phyloP scores from a whole-genome alignment of 2,888 invertebrate genomes.

The Nymphalis c-album region DNA sequence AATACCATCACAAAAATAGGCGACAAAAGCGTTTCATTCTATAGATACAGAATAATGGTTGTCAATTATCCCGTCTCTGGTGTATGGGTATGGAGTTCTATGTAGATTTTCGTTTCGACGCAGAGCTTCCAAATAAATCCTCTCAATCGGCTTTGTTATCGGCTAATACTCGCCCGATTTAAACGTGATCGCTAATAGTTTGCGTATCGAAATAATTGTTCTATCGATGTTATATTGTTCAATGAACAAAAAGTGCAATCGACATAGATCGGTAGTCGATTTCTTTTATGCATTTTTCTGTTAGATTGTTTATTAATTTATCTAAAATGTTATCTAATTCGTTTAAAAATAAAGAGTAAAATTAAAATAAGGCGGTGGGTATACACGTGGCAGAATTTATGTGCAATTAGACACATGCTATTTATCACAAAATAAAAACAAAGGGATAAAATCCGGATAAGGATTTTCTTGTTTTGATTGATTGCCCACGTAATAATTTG shows the following conservation, averaged over 20 bases:
- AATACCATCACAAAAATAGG: background rate
- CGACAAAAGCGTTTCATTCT: background rate
- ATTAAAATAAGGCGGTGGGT: too few relatives aligned
- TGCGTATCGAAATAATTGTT: background rate
- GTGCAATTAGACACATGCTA: too few relatives aligned
- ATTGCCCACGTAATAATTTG: too few relatives aligned
- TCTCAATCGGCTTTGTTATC: slow-evolving; percentile 6
- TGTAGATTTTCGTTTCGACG: slow-evolving; percentile 2
- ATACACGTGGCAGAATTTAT: too few relatives aligned
- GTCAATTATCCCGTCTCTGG: background rate
- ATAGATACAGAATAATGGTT: background rate
- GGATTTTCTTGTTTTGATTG: too few relatives aligned
- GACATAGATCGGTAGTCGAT: background rate
- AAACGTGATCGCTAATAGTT: slow-evolving; percentile 3
- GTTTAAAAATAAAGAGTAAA: too few relatives aligned
- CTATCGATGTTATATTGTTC: slow-evolving; percentile 4
- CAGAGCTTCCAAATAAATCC: background rate
- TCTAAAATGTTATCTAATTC: too few relatives aligned
- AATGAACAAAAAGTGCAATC: background rate
- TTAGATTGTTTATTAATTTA: too few relatives aligned
- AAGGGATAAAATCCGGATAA: too few relatives aligned
- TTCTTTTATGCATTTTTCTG: background rate
- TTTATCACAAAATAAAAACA: too few relatives aligned
- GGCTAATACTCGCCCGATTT: background rate
- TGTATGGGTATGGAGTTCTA: background rate